Percentiles rank a stretch among this genome's conserved stretches.
Evolutionary conservation across 2,888 invertebrate species (phyloP).

Genomic region (Odontocolon sp.): DNA sequence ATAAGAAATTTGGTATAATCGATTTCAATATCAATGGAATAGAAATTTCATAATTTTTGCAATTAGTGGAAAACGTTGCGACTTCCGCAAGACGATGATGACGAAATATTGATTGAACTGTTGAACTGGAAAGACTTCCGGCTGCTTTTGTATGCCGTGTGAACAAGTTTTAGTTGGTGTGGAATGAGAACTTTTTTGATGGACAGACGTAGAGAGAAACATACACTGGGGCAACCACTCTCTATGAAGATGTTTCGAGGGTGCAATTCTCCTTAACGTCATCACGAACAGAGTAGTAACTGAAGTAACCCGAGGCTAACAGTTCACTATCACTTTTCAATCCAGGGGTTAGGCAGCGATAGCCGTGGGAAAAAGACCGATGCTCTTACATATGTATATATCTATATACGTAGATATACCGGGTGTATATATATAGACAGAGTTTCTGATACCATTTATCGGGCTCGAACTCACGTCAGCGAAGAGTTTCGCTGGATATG

Average conservation of each 20-base stretch:
- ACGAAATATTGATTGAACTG: too few species aligned
- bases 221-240: too few species aligned
- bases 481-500: constrained; percentile 41
- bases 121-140: too few species aligned
- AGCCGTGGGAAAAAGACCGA: constrained; percentile 70
- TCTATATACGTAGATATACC: too few species aligned
- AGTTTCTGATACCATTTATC: constrained; percentile 55
- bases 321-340: constrained; percentile 69
- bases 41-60: too few species aligned
- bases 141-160: too few species aligned
- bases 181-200: constrained; percentile 1
- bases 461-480: constrained; percentile 42
- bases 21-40: too few species aligned
- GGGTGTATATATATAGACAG: not conserved
- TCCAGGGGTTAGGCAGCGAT: constrained; percentile 57
- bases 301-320: constrained; percentile 48
- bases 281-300: constrained; percentile 35
- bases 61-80: too few species aligned
- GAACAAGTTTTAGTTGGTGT: not conserved
- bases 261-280: constrained; percentile 32
- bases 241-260: constrained; percentile 29
- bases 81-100: too few species aligned
- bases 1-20: too few species aligned
- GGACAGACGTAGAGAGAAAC: too few species aligned
- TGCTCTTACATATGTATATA: constrained; percentile 20